These are phyloP conservation scores for Pseudomyrmex flavicornis DNA, from an alignment of 1,140 invertebrate species.

Conservation along the genomic window DNA sequence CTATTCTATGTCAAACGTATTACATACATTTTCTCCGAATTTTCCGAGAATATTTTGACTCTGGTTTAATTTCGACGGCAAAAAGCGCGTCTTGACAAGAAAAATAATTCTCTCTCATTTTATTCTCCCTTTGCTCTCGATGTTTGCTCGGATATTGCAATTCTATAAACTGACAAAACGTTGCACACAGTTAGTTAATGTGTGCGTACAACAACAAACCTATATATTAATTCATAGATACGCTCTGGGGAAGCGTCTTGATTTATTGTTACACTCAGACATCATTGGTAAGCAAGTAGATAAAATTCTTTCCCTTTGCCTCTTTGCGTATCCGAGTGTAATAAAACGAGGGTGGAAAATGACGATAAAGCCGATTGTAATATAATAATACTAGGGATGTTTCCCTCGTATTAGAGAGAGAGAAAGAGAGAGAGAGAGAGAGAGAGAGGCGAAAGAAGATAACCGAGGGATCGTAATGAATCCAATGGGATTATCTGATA, in stretches of 20 bases:
- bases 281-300: neutral
- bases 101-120: neutral
- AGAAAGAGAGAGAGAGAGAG: too few relatives aligned
- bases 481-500: slow-evolving; percentile 14
- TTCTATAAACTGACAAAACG: neutral
- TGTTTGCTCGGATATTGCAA: neutral
- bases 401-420: too few relatives aligned
- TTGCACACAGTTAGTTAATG: neutral
- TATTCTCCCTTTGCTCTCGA: neutral
- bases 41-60: too few relatives aligned
- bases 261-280: neutral
- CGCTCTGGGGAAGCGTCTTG: neutral
- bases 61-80: too few relatives aligned
- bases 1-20: neutral
- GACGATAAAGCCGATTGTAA: slow-evolving; percentile 7
- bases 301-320: slow-evolving; percentile 4
- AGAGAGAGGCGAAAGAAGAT: neutral
- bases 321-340: neutral
- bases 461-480: slow-evolving; percentile 11
- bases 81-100: too few relatives aligned
- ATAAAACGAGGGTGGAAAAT: neutral
- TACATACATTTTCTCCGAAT: too few relatives aligned
- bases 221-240: slow-evolving; percentile 2
- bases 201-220: neutral
- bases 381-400: slow-evolving; percentile 4